Conservation (phyloP, 2,797 vertebrate genomes). For the Fundulus diaphanus region DNA sequence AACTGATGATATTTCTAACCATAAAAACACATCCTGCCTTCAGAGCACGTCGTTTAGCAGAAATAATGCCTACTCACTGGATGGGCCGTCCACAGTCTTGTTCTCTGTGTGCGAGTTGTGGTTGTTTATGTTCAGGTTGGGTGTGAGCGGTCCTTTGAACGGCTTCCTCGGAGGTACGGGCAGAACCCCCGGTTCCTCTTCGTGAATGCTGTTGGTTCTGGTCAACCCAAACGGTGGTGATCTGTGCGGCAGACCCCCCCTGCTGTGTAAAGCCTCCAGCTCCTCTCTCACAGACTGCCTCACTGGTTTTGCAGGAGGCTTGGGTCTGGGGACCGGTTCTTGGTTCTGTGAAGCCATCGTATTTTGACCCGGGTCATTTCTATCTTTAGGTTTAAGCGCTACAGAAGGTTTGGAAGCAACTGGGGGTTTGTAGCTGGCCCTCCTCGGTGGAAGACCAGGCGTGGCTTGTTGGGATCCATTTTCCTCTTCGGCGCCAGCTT, state of each 20-base stretch:
- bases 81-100: constrained; percentile 57
- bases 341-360: constrained; percentile 51
- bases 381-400: constrained; percentile 74
- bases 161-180: constrained; percentile 61
- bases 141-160: constrained; percentile 81
- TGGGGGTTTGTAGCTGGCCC: constrained; percentile 74
- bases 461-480: constrained; percentile 60
- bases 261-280: constrained; percentile 59
- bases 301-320: constrained; percentile 77
- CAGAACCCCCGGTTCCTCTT: constrained; percentile 64
- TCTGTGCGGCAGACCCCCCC: constrained; percentile 59
- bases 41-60: background rate
- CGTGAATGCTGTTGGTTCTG: constrained; percentile 74
- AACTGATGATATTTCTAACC: background rate
- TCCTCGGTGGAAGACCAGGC: constrained; percentile 84
- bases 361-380: constrained; percentile 70
- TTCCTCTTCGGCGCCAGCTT: constrained; percentile 73
- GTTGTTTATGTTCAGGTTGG: constrained; percentile 89
- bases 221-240: constrained; percentile 71
- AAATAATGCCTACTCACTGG: constrained; percentile 78
- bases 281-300: constrained; percentile 62
- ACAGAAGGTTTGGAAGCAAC: constrained; percentile 85
- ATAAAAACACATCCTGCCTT: background rate
- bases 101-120: constrained; percentile 76
- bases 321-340: constrained; percentile 66